These are phyloP conservation scores for Sapayoa aenigma DNA, from an alignment of 2,113 vertebrate genomes.

Conservation along the genomic window DNA sequence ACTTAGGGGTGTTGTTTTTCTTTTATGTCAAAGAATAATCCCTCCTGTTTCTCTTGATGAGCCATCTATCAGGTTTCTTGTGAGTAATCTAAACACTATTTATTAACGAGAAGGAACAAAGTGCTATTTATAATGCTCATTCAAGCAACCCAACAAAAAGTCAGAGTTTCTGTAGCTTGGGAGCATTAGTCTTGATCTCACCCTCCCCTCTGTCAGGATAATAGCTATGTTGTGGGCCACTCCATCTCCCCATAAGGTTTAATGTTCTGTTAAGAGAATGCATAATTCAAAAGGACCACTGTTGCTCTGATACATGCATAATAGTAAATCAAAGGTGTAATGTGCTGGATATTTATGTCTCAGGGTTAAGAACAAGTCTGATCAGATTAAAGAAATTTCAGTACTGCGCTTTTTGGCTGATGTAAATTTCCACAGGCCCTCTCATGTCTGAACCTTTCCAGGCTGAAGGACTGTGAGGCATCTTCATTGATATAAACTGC, in stretches of 20 bases:
- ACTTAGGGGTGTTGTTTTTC: conserved; percentile 34
- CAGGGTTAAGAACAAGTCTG: conserved; percentile 35
- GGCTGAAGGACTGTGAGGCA: neutral
- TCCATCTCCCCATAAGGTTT: conserved; percentile 58
- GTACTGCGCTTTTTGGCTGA: neutral
- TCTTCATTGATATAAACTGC: neutral
- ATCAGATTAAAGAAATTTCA: conserved; percentile 42
- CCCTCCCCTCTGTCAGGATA: conserved; percentile 53
- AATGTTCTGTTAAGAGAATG: conserved; percentile 63
- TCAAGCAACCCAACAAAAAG: conserved; percentile 63
- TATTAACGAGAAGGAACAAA: conserved; percentile 63
- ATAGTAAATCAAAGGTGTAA: conserved; percentile 57
- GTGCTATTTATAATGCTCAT: conserved; percentile 62
- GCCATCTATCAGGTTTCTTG: conserved; percentile 58
- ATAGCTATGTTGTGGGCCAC: conserved; percentile 43
- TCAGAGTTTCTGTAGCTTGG: conserved; percentile 36
- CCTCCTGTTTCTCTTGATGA: conserved; percentile 21
- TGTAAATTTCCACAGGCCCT: conserved; percentile 36
- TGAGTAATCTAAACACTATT: conserved; percentile 61
- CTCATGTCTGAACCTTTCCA: neutral
- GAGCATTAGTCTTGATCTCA: conserved; percentile 44
- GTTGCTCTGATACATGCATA: conserved; percentile 34
- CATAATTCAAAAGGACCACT: conserved; percentile 57
- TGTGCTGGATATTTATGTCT: conserved; percentile 34
- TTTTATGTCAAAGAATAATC: conserved; percentile 24